Base-by-base conservation (phyloP, 2,888 invertebrate genomes). In the Zhuqinia jingwanae region DNA sequence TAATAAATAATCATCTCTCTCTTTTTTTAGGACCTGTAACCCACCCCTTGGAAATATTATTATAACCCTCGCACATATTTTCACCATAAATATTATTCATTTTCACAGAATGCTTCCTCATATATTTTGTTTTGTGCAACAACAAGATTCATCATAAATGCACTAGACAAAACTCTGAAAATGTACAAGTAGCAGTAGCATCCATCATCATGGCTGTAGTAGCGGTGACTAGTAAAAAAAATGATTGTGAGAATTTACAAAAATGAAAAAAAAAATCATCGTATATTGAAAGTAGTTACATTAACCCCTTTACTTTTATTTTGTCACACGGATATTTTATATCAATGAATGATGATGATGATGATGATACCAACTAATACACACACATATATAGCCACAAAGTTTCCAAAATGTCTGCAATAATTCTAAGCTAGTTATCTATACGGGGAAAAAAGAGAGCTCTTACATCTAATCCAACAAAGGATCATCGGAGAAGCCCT, bases 321-420 rank as follows among this genome's bases (percentile, higher is more conserved):
- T 68, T 84, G 84, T 84, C 84, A 78, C 84, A 84, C 84, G 84
- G 83, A 83, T 83, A 83, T 83, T 76, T 75, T 20, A 76, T 83
- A 76, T 75, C 82, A 82, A n/a, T n/a, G n/a, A n/a, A n/a, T n/a
- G n/a, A n/a, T n/a, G n/a, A 56, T 27, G 45, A 50, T 50, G 1
- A 45, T 45, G 27, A 17, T n/a, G 17, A 5, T 20, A 8, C 10
- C 17, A 6, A 68, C 68, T 27, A 42, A 25, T 73, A 50, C 42
- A 20, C 45, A 22, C 25, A 25, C 27, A 36, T 47, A 30, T 27
- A 25, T 45, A 17, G 36, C n/a, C n/a, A n/a, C n/a, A n/a, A 45
- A 45, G 36, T 27, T 2, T 60, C 8, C 22, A 45, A 22, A 27
- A 30, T 63, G 5, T 63, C n/a, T 63, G 13, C 63, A 2, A 2